Evolutionary conservation across 2,113 vertebrate species (phyloP).

Genomic region (Mionectes macconnelli): DNA sequence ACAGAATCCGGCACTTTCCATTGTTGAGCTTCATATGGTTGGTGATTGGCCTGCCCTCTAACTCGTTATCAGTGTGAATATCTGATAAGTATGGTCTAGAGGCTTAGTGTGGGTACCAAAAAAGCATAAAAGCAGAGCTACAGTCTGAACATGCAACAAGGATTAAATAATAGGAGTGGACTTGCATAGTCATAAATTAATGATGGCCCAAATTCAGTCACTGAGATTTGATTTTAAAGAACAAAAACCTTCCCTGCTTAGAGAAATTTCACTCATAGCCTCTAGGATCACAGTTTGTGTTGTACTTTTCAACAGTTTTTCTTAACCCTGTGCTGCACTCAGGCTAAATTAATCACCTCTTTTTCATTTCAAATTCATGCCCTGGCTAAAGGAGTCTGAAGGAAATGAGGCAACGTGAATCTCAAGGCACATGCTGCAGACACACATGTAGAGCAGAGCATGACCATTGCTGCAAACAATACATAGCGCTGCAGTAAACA

Average conservation of each 20-base stretch:
- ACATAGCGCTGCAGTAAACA: background rate
- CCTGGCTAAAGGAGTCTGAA: background rate
- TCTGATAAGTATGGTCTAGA: background rate
- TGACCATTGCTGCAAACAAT: background rate
- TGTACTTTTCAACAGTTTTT: background rate
- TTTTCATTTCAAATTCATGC: background rate
- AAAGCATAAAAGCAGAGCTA: background rate
- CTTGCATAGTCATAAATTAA: background rate
- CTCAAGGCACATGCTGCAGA: background rate
- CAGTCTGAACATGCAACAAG: fast-evolving
- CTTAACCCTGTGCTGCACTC: background rate
- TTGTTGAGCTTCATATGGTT: background rate
- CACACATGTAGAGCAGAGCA: background rate
- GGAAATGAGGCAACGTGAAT: background rate
- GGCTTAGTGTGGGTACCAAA: background rate
- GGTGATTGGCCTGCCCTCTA: background rate
- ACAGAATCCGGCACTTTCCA: background rate
- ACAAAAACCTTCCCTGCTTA: background rate
- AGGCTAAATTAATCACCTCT: background rate
- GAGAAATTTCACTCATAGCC: background rate
- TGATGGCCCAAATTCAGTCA: background rate
- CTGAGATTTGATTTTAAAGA: background rate
- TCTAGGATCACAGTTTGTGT: background rate
- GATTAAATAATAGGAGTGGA: background rate
- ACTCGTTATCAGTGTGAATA: background rate